Base-by-base conservation (phyloP, 2,888 invertebrate genomes). In the Eupsilia transversa region DNA sequence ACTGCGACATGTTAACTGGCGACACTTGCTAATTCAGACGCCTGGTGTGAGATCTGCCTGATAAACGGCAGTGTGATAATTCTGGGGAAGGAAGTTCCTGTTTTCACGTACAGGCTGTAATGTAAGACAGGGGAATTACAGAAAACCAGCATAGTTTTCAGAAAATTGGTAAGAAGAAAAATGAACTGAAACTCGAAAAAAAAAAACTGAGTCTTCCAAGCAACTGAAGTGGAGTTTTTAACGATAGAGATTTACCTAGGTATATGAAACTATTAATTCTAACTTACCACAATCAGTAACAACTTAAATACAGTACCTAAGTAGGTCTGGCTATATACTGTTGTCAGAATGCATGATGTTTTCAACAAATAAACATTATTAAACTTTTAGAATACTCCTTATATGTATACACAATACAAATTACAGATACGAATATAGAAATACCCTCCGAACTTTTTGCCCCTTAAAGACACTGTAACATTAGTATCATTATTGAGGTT, bases 11-110 rank as follows among this genome's bases (percentile, higher is more conserved):
- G 88, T 88, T 87, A 89, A 87, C 84, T 84, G 85, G 81, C 78
- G 82, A 88, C 83, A 83, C 86, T 84, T 76, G 89, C 89, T 92
- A 92, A 92, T 89, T 88, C 82, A 84, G 77, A 76, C 74, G 59
- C 27, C 46, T 70, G 71, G 87, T 88, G 93, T 86, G 89, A 93
- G 90, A 92, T 92, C 88, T 89, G 87, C 86, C 92, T 91, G 91
- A 89, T 89, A 89, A 89, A 80, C 89, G 85, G 85, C 79, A 74
- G 70, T 79, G 83, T 72, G 88, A 72, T 90, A 89, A 89, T 88
- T 80, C 46, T 38, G n/a, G 17, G 56, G 65, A 69, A 74, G 17
- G 17, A 52, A 38, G 10, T 69, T 77, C 52, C 56, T 67, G 56
- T 33, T 69, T 41, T 27, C 54, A 2, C 27, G n/a, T 57, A 5